Evolutionary conservation across 2,888 invertebrate species (phyloP), one percentile per base, ranked within the genome.

Genomic region (Onchidella celtica): DNA sequence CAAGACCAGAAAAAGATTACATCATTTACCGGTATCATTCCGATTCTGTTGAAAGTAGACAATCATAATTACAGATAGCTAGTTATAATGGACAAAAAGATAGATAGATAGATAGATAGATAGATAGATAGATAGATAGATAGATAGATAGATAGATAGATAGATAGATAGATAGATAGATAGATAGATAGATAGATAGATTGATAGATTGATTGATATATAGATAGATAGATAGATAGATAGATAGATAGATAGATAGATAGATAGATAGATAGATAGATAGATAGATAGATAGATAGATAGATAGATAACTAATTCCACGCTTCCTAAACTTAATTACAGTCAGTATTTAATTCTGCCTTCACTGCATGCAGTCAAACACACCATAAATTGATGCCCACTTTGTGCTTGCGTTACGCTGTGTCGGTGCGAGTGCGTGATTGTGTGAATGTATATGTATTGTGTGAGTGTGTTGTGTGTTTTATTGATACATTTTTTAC

Each of bases 181-280:
- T 11, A 68, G 36, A 34, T 14, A 68, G 21, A 11, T 34, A 11
- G 17, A 61, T 61, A 61, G 11, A 61, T 61, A 61, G 11, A 61
- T 61, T n/a, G 11, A 61, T 61, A n/a, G 47, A 29, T 57, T 17
- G 47, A 29, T 57, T 32, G 47, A 57, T 55, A 57, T 17, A 72
- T 72, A 57, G n/a, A n/a, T n/a, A n/a, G n/a, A n/a, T n/a, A n/a
- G n/a, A n/a, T n/a, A n/a, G n/a, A n/a, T n/a, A n/a, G 14, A 72
- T 55, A 57, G 47, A 72, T 57, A 72, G 47, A 57, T 1, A 32
- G 47, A 57, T 57, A 32, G 29, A 57, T 72, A n/a, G 47, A 72
- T 70, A 47, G 14, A 70, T 70, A 29, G 38, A 70, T 70, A 29
- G 38, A 70, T 70, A 47, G 29, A 68, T 77, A 27, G 55, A 77